Conservation (phyloP, 30 jellyfish, hydroid and myxozoan species). For the Aurelia coerulea region DNA sequence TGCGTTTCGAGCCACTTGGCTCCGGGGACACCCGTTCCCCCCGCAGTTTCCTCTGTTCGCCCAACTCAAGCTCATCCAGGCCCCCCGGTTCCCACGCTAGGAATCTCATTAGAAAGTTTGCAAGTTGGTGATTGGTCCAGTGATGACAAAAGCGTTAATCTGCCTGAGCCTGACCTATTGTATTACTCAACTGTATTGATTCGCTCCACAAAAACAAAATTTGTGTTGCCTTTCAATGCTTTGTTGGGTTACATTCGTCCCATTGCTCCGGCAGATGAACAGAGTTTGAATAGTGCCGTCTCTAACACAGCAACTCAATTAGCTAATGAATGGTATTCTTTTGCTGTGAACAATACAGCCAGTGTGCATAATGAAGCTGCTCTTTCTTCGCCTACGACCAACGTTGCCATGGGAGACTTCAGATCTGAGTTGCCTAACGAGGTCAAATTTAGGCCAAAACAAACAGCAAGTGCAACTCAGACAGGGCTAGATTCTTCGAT, state of each 20-base stretch:
- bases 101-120: background rate
- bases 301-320: background rate
- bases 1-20: background rate
- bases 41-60: slow-evolving; percentile 1
- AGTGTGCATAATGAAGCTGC: too few species aligned
- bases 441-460: too few species aligned
- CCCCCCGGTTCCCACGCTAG: slow-evolving; percentile 8
- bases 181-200: too few species aligned
- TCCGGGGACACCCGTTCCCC: background rate
- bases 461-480: too few species aligned
- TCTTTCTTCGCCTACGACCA: too few species aligned
- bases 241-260: background rate
- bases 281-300: too few species aligned
- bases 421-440: too few species aligned
- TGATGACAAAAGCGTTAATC: background rate
- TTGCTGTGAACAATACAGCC: too few species aligned
- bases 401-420: too few species aligned
- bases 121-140: background rate
- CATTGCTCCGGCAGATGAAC: too few species aligned
- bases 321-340: background rate
- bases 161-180: background rate
- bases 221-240: background rate
- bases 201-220: too few species aligned
- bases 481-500: too few species aligned
- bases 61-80: background rate